Evolutionary conservation across 2,888 invertebrate species (phyloP), one percentile per base, ranked within the genome.

Genomic region (Torymus tubicola): DNA sequence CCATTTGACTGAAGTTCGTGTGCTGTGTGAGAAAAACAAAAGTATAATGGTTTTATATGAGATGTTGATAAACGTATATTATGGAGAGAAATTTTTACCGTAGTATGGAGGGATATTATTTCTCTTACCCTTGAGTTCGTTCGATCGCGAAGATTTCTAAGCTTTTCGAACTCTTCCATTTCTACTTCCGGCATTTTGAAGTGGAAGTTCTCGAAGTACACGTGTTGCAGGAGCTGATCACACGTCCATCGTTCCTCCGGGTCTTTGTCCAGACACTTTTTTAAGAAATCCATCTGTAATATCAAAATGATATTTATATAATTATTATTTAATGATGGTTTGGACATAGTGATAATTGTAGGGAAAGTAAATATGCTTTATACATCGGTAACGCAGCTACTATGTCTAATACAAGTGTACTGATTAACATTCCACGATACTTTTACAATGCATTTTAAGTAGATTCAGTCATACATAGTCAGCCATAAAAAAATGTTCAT

Each of bases 211-310:
- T 96, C 96, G 91, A 99, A 98, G 91, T 99, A 98, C 10, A 95
- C 94, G 91, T 99, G 99, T 83, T 95, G 94, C 75, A 98, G 92
- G 64, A 99, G 92, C 90, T 97, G 96, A 85, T 97, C 96, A 91
- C 98, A 98, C 1, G 96, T 96, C 95, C 96, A 96, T 86, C 99
- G 93, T 89, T 96, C 94, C 82, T 94, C 93, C 0, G 99, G 99
- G 91, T 99, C 98, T 91, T 97, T 98, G 91, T 98, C 97, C 85
- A 99, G 92, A 91, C 99, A 99, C 94, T 96, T 97, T 96, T 98
- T 92, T 8, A 93, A 91, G 85, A 88, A 88, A 80, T 90, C 88
- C 81, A 89, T 84, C 90, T 91, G 82, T 24, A 82, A 84, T 31
- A 31, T 31, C n/a, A 31, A 2, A 2, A 31, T 31, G 8, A 31